These are phyloP conservation scores for Coelinius sp. DNA, from an alignment of 2,888 invertebrate species.

Conservation along the genomic window DNA sequence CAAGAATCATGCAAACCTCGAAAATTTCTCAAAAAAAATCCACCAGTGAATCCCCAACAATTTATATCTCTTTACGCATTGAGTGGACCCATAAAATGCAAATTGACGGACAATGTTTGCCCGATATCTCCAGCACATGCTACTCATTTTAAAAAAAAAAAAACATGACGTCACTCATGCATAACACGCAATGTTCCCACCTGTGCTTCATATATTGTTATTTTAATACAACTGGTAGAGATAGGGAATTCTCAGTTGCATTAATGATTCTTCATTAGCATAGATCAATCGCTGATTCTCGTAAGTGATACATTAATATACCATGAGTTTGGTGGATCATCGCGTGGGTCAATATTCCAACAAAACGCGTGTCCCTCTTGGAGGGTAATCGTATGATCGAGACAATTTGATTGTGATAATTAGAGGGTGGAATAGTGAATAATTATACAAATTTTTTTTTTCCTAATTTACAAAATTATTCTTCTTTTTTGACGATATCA, in stretches of 20 bases:
- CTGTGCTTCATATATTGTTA: constrained; percentile 54
- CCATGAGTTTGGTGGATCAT: constrained; percentile 41
- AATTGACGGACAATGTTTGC: constrained; percentile 20
- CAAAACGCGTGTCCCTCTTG: constrained; percentile 41
- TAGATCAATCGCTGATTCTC: constrained; percentile 64
- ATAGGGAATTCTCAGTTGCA: constrained; percentile 61
- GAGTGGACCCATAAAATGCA: constrained; percentile 16
- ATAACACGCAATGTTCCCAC: constrained; percentile 37
- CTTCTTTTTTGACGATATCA: not conserved
- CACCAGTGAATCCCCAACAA: not conserved
- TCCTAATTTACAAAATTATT: not conserved
- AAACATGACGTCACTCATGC: constrained; percentile 31
- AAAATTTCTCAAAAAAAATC: not conserved
- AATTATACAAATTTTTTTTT: not conserved
- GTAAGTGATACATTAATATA: constrained; percentile 47
- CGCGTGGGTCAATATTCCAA: constrained; percentile 36
- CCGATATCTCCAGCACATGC: constrained; percentile 6
- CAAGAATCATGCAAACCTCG: constrained; percentile 22
- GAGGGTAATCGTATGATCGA: not conserved
- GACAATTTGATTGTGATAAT: not conserved
- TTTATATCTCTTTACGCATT: constrained; percentile 16
- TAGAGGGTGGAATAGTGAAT: not conserved
- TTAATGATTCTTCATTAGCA: constrained; percentile 66
- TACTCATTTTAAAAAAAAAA: not conserved
- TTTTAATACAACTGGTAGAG: constrained; percentile 53